Percentiles rank a stretch among this genome's conserved stretches.
phyloP scores from a whole-genome alignment of 2,797 vertebrate species.

The Naso thynnoides region DNA sequence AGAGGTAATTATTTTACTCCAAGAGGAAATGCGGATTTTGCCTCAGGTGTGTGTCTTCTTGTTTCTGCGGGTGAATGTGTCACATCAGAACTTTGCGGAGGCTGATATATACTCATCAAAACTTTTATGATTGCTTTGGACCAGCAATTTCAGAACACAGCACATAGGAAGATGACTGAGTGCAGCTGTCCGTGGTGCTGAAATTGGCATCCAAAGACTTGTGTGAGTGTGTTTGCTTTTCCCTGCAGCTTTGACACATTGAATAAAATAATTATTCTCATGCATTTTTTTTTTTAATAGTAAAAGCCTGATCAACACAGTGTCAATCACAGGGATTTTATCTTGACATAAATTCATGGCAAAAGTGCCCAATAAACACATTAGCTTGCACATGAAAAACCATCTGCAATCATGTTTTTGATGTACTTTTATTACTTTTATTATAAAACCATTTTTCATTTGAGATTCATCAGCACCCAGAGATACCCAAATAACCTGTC shows the following conservation, averaged over 20 bases:
- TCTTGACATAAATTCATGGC: conserved; percentile 35
- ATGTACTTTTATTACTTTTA: conserved; percentile 35
- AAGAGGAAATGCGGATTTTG: conserved; percentile 67
- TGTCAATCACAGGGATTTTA: conserved; percentile 35
- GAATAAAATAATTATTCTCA: conserved; percentile 15
- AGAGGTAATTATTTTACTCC: conserved; percentile 73
- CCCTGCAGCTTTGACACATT: conserved; percentile 15
- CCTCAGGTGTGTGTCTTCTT: conserved; percentile 67
- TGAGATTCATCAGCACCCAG: conserved; percentile 13
- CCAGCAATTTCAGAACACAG: conserved; percentile 49
- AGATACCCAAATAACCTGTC: neutral
- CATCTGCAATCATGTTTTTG: conserved; percentile 9
- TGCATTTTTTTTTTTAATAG: conserved; percentile 15
- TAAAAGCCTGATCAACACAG: conserved; percentile 26
- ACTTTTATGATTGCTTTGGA: conserved; percentile 69
- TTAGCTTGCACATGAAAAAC: conserved; percentile 25
- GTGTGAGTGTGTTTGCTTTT: conserved; percentile 15
- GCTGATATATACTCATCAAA: conserved; percentile 64
- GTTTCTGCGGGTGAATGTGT: conserved; percentile 58
- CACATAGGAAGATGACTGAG: conserved; percentile 34
- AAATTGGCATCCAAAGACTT: conserved; percentile 44
- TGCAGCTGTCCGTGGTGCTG: conserved; percentile 53
- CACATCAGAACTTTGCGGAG: conserved; percentile 53
- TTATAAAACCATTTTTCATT: conserved; percentile 21
- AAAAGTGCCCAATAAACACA: conserved; percentile 29